Base-by-base conservation (phyloP, 2,797 vertebrate species). In the Phoeniculus purpureus region DNA sequence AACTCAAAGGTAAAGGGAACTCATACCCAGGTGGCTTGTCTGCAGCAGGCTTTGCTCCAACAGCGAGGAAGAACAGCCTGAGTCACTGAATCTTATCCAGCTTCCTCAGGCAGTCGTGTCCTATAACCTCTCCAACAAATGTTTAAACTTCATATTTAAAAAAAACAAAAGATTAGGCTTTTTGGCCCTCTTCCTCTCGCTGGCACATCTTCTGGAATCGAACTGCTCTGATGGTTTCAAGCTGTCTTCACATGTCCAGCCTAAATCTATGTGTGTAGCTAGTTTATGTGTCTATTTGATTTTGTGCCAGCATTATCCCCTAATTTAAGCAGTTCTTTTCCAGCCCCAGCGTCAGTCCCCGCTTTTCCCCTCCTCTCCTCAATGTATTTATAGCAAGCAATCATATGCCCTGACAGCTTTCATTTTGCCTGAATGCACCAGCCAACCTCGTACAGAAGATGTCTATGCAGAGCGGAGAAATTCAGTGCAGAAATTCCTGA, bases 341-440 rank as follows among this genome's bases (percentile, higher is more conserved):
- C 47, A 76, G 47, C 21, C 26, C 40, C 74, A 21, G n/a, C 86
- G 75, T 86, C 50, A 82, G 50, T 84, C 27, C 25, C 45, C 40
- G 2, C 0, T 85, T 81, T 58, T 60, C 64, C 54, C 58, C 50
- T 90, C 75, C 86, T 64, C n/a, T 86, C 32, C 29, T 64, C 18
- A 4, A 48, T 93, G 21, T 92, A 95, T 94, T 95, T 94, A 89
- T 91, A 94, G 88, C 68, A 93, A 87, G 75, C 16, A 93, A 82
- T 95, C 93, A 87, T 71, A 93, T 87, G 84, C 88, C 86, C 90
- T 94, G 92, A 86, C 92, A 93, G 81, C 54, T 94, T 94, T 93
- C 81, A 89, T 93, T 94, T 87, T 94, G 90, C 90, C 67, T 77
- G 68, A 93, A 71, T 85, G 81, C 92, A 90, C 90, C 94, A 91